phyloP scores from a whole-genome alignment of 2,113 vertebrate species.

The Macquaria australasica region DNA sequence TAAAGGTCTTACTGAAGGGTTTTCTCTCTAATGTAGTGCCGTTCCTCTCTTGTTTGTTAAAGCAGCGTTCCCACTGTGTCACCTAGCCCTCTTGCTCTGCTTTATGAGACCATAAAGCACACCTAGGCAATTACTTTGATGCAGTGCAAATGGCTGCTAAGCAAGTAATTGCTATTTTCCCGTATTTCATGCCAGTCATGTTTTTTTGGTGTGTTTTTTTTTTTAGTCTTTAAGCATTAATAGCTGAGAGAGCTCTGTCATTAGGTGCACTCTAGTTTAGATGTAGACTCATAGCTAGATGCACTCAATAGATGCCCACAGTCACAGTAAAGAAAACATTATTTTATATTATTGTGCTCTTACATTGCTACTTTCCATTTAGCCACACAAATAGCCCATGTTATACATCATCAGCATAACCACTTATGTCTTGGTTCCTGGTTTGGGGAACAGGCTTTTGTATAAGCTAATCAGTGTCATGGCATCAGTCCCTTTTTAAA shows the following conservation, averaged over 20 bases:
- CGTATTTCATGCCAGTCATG: constrained; percentile 19
- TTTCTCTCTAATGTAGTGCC: background rate
- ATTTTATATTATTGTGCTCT: background rate
- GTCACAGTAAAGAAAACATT: constrained; percentile 6
- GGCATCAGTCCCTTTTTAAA: background rate
- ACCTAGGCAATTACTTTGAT: constrained; percentile 25
- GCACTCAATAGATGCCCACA: constrained; percentile 3
- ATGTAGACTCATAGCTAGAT: constrained; percentile 6
- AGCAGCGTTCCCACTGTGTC: constrained; percentile 11
- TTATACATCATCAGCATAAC: constrained; percentile 8
- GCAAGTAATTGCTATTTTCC: constrained; percentile 39
- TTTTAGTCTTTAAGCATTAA: constrained; percentile 40
- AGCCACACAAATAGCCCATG: background rate
- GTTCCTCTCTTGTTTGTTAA: background rate
- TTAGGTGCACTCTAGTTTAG: constrained; percentile 42
- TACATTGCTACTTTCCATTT: constrained; percentile 15
- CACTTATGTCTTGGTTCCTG: background rate
- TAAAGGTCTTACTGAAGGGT: background rate
- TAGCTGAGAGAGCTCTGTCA: constrained; percentile 25
- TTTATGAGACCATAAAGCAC: constrained; percentile 33
- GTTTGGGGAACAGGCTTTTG: background rate
- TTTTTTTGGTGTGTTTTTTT: background rate
- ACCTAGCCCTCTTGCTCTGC: background rate
- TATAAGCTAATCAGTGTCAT: background rate
- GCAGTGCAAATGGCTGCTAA: constrained; percentile 37